A percentile compares a stretch with the other conserved stretches of the same genome.
These are phyloP conservation scores for Ceyx melanurus DNA, from an alignment of 2,113 vertebrate genomes.

Conservation along the genomic window DNA sequence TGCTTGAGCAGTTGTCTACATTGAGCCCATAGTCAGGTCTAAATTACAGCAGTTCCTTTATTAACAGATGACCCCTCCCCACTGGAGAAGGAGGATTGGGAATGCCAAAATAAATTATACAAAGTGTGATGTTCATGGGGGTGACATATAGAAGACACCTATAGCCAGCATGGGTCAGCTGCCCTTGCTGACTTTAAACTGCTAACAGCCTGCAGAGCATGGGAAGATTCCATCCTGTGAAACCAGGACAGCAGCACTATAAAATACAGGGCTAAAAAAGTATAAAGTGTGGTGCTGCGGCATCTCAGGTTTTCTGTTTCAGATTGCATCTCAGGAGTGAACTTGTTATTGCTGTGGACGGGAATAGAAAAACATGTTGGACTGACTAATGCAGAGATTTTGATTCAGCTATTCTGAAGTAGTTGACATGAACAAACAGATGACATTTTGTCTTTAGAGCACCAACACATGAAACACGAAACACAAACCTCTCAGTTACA, in stretches of 20 bases:
- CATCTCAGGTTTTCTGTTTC: conserved; percentile 1
- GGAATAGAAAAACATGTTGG: conserved; percentile 22
- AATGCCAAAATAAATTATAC: neutral
- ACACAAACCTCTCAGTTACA: neutral
- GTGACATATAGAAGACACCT: neutral
- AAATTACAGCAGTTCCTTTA: neutral
- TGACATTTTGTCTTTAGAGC: neutral
- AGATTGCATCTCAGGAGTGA: neutral
- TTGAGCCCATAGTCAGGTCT: neutral
- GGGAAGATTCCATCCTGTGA: no score
- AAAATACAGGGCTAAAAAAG: conserved; percentile 29
- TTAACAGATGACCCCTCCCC: neutral
- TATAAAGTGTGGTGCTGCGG: neutral
- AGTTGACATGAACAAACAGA: neutral
- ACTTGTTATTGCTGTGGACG: conserved; percentile 10
- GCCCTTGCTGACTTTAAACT: neutral
- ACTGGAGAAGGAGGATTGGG: no score
- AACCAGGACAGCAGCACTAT: neutral
- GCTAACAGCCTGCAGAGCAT: neutral
- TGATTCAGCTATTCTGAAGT: neutral
- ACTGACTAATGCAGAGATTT: conserved; percentile 14
- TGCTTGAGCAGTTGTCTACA: neutral
- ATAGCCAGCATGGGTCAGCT: neutral
- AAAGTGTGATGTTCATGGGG: neutral
- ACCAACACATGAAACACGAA: neutral